Evolutionary conservation across 2,888 invertebrate species (phyloP), one percentile per base, ranked within the genome.

Genomic region (Antitype chi): DNA sequence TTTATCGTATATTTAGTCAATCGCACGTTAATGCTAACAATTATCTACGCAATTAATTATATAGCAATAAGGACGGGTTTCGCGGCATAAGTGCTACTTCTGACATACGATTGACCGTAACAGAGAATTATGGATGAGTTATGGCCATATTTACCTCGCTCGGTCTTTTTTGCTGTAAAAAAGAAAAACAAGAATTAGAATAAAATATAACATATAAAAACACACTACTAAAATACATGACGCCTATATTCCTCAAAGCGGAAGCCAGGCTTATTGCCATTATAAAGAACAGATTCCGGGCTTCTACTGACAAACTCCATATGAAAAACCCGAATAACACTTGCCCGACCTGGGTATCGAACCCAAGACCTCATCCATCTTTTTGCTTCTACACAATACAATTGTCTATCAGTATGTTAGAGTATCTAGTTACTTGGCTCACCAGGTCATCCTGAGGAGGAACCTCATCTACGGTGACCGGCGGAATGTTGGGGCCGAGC

Each of bases 401-500:
- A 49, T 49, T 23, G 32, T 23, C 32, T 62, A 32, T n/a, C 9
- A 17, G n/a, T 17, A n/a, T 6, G 43, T n/a, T 7, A 17, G 20
- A 9, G 49, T 67, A 4, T 28, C 23, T 23, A 8, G 20, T 28
- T 20, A 32, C 5, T 11, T 28, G 55, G 20, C 68, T 57, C 17
- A 68, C 68, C 11, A 7, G 7, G 4, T 68, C 68, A 0, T 57
- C 55, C 11, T 9, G 11, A n/a, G n/a, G 28, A 3, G 25, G 23
- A 67, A 5, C 0, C 0, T n/a, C 9, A 8, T 20, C 1, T 1
- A 15, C 7, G 1, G 6, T 0, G 2, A 0, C 9, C 9, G 80
- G 76, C 7, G 84, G 84, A 6, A 84, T 76, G 52, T 84, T 84
- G 1, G 80, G 52, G 4, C 80, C 85, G 0, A 84, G 71, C 23